These are phyloP conservation scores for Thereva nobilitata DNA, from an alignment of 2,888 invertebrate genomes.

Conservation along the genomic window DNA sequence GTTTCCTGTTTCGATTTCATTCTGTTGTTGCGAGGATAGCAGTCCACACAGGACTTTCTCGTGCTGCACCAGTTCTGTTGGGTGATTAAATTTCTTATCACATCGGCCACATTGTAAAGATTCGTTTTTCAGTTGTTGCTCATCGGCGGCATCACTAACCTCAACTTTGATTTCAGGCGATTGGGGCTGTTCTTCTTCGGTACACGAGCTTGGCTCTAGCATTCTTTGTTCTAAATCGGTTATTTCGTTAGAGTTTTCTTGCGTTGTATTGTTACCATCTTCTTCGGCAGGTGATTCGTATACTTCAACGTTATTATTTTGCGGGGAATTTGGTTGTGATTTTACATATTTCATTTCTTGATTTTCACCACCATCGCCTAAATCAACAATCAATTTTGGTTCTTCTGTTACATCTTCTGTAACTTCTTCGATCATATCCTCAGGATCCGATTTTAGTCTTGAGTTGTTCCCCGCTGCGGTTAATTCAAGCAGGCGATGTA, in stretches of 20 bases:
- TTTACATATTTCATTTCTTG: conserved; percentile 54
- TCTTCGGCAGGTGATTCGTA: conserved; percentile 63
- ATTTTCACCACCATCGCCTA: conserved; percentile 65
- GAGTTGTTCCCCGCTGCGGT: conserved; percentile 51
- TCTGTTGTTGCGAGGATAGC: conserved; percentile 65
- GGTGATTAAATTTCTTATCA: conserved; percentile 63
- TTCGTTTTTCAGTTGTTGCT: conserved; percentile 50
- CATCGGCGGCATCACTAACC: conserved; percentile 37
- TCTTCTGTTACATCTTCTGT: conserved; percentile 65
- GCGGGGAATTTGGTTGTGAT: conserved; percentile 46
- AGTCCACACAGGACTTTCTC: conserved; percentile 68
- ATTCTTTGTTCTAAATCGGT: conserved; percentile 33
- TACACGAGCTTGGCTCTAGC: conserved; percentile 52
- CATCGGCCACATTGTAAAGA: conserved; percentile 64
- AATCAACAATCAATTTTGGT: conserved; percentile 70
- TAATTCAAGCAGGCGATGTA: conserved; percentile 55
- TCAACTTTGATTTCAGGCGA: conserved; percentile 41
- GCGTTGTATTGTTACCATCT: conserved; percentile 38
- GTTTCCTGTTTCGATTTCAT: conserved; percentile 36
- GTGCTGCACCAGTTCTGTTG: conserved; percentile 69
- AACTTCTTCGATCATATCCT: conserved; percentile 66
- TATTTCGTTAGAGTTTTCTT: conserved; percentile 37
- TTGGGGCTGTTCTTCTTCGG: conserved; percentile 54
- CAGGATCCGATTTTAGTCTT: conserved; percentile 59
- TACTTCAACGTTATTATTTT: conserved; percentile 54